phyloP scores from a whole-genome alignment of 1,140 invertebrate species.

The Medauroidea extradentata region DNA sequence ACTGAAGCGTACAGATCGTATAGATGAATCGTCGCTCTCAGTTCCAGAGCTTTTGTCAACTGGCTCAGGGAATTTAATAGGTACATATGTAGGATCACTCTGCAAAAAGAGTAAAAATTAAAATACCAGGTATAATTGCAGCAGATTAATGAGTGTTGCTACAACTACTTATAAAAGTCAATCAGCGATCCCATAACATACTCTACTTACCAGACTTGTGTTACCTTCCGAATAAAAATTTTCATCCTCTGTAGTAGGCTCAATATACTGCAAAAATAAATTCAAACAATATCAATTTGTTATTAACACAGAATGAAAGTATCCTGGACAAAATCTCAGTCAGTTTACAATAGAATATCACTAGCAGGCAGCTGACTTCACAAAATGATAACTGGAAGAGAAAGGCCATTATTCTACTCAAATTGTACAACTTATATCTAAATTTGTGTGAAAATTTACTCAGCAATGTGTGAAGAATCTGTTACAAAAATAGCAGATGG shows the following conservation, averaged over 20 bases:
- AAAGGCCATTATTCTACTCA: too few relatives aligned
- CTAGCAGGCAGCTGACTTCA: too few relatives aligned
- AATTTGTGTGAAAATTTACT: too few relatives aligned
- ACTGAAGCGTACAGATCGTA: constrained; percentile 73
- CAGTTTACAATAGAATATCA: too few relatives aligned
- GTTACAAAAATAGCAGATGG: too few relatives aligned
- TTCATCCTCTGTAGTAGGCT: constrained; percentile 62
- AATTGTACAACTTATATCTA: too few relatives aligned
- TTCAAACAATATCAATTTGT: not conserved
- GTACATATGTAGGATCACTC: constrained; percentile 80
- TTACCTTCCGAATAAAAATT: constrained; percentile 57
- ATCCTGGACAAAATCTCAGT: too few relatives aligned
- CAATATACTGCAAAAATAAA: constrained; percentile 52
- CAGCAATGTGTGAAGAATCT: too few relatives aligned
- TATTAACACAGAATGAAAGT: not conserved
- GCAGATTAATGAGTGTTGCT: too few relatives aligned
- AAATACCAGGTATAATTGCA: constrained; percentile 6
- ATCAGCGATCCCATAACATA: too few relatives aligned
- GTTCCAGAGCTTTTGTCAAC: constrained; percentile 64
- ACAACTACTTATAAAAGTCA: too few relatives aligned
- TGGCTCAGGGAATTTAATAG: constrained; percentile 67
- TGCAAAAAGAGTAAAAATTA: constrained; percentile 39
- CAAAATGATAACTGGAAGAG: too few relatives aligned
- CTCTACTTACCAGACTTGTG: constrained; percentile 49
- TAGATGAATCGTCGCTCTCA: constrained; percentile 77